Evolutionary conservation across 2,888 invertebrate genomes (phyloP).

Genomic region (Polydrusus tereticollis): DNA sequence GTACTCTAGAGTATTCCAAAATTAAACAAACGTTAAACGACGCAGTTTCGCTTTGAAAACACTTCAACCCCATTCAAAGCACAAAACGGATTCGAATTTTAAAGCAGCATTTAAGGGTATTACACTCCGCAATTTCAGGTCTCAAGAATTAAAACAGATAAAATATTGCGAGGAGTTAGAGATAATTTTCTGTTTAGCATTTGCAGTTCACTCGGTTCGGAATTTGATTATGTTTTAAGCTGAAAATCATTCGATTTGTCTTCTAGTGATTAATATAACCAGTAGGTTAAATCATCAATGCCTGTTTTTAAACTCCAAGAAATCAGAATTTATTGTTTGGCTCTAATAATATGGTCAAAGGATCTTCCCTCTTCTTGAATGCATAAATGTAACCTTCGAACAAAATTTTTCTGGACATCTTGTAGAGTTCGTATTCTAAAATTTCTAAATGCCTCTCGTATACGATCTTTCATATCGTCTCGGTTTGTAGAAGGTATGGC

Average conservation of each 20-base stretch:
- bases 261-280: too few species aligned
- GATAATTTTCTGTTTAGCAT: neutral
- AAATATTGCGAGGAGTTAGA: neutral
- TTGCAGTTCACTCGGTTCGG: neutral
- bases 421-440: too few species aligned
- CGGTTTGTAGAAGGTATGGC: too few species aligned
- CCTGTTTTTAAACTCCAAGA: too few species aligned
- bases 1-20: neutral
- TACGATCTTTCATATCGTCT: too few species aligned
- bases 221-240: neutral
- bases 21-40: neutral
- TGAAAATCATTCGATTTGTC: neutral
- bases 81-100: conserved; percentile 14
- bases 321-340: too few species aligned
- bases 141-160: conserved; percentile 14
- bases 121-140: conserved; percentile 7
- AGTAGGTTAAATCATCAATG: too few species aligned
- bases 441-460: too few species aligned
- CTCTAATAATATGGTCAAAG: too few species aligned
- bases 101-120: conserved; percentile 12
- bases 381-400: too few species aligned
- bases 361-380: too few species aligned
- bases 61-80: conserved; percentile 11
- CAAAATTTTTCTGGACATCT: too few species aligned
- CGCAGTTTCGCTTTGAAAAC: conserved; percentile 1